phyloP scores from a whole-genome alignment of 2,797 vertebrate genomes.

The Muscicapa comitata region DNA sequence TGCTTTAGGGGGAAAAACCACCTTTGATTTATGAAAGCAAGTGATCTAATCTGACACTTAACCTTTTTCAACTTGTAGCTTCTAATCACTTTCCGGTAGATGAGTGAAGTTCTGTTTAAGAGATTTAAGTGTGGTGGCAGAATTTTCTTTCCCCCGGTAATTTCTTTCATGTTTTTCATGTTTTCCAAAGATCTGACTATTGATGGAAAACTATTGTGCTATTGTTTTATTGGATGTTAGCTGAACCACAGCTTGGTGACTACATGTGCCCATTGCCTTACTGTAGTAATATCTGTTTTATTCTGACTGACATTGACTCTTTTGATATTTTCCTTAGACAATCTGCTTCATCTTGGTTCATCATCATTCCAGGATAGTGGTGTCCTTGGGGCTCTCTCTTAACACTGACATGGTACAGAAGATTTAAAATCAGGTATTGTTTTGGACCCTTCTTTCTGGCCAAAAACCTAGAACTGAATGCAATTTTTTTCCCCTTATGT shows the following conservation, averaged over 20 bases:
- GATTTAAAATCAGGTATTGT: slow-evolving; percentile 82
- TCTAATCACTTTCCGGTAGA: neutral
- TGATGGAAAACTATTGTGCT: neutral
- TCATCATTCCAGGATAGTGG: slow-evolving; percentile 71
- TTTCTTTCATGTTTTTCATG: neutral
- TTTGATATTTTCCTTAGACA: slow-evolving; percentile 73
- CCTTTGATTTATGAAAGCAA: slow-evolving; percentile 4
- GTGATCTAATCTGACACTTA: neutral
- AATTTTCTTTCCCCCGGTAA: neutral
- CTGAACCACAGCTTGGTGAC: neutral
- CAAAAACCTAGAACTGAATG: neutral
- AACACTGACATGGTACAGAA: slow-evolving; percentile 78
- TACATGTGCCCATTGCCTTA: neutral
- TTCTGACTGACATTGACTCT: slow-evolving; percentile 49
- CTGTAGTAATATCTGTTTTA: neutral
- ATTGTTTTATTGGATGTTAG: neutral
- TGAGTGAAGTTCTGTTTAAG: neutral
- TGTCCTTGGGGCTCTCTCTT: slow-evolving; percentile 70
- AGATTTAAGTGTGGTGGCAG: neutral
- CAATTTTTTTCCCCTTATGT: slow-evolving; percentile 17
- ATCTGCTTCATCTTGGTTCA: slow-evolving; percentile 75
- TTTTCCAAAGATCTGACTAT: neutral
- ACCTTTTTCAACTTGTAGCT: neutral
- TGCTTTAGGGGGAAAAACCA: neutral
- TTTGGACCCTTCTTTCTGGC: neutral